Percentiles rank a stretch among this genome's conserved stretches.
Conservation (phyloP, 2,113 vertebrate species). For the Pristiophorus japonicus region DNA sequence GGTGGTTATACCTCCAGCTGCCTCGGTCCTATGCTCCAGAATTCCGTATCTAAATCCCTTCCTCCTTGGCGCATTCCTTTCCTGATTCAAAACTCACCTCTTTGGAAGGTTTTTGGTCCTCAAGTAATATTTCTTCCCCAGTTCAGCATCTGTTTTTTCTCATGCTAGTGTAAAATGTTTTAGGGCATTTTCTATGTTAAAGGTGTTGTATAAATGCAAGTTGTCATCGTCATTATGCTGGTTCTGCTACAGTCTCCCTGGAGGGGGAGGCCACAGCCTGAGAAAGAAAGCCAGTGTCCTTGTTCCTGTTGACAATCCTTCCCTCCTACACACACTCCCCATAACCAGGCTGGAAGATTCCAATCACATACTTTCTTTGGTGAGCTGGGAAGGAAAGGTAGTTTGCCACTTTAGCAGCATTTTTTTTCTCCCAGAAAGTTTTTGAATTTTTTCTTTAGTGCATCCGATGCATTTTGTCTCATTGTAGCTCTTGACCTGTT, state of each 20-base stretch:
- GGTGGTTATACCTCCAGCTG: not conserved
- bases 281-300: not conserved
- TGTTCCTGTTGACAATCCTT: no score
- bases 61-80: not conserved
- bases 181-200: not conserved
- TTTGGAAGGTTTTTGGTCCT: not conserved
- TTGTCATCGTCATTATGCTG: not conserved
- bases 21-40: not conserved
- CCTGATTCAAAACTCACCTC: not conserved
- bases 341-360: not conserved
- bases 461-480: not conserved
- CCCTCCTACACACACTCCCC: no score
- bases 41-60: not conserved
- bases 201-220: not conserved
- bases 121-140: not conserved
- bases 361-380: not conserved
- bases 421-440: not conserved
- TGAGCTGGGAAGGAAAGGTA: not conserved
- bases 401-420: not conserved
- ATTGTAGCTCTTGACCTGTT: not conserved
- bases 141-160: not conserved
- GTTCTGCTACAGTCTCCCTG: not conserved
- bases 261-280: not conserved
- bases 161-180: not conserved
- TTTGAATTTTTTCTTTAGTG: not conserved